These are phyloP conservation scores for Agapornis roseicollis DNA, from an alignment of 2,113 vertebrate genomes.

Conservation along the genomic window DNA sequence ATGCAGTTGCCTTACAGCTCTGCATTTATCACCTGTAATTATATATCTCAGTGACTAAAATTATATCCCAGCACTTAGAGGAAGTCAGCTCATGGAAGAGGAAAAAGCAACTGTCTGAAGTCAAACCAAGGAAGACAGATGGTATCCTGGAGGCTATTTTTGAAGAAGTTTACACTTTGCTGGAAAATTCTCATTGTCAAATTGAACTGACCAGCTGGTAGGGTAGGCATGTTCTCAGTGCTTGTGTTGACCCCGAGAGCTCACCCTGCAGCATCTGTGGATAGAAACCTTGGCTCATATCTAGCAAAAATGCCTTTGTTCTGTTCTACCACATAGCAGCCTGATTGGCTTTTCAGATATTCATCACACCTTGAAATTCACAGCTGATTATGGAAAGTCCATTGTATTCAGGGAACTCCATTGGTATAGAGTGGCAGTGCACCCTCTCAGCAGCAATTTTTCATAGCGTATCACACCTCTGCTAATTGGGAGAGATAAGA, in stretches of 20 bases:
- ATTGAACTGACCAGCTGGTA: not conserved
- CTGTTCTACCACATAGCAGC: not conserved
- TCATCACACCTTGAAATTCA: not conserved
- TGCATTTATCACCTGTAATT: slow-evolving; percentile 1
- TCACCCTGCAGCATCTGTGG: not conserved
- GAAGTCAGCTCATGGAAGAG: not conserved
- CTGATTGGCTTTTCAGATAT: not conserved
- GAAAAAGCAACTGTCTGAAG: not conserved
- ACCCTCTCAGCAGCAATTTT: not conserved
- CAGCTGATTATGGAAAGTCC: not conserved
- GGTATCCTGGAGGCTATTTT: not conserved
- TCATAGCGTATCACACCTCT: not conserved
- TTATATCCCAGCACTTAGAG: not conserved
- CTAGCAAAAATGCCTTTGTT: not conserved
- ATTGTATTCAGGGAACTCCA: not conserved
- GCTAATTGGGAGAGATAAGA: not conserved
- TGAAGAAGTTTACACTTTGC: not conserved
- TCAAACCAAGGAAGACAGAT: not conserved
- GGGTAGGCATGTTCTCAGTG: not conserved
- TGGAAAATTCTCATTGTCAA: not conserved
- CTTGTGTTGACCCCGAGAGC: not conserved
- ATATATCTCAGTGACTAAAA: not conserved
- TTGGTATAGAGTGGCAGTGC: fast-evolving
- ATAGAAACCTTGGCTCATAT: not conserved
- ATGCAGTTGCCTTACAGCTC: not conserved